A percentile compares a stretch with the other conserved stretches of the same genome.
These are phyloP conservation scores for Smithornis capensis DNA, from an alignment of 2,113 vertebrate species.

Conservation along the genomic window DNA sequence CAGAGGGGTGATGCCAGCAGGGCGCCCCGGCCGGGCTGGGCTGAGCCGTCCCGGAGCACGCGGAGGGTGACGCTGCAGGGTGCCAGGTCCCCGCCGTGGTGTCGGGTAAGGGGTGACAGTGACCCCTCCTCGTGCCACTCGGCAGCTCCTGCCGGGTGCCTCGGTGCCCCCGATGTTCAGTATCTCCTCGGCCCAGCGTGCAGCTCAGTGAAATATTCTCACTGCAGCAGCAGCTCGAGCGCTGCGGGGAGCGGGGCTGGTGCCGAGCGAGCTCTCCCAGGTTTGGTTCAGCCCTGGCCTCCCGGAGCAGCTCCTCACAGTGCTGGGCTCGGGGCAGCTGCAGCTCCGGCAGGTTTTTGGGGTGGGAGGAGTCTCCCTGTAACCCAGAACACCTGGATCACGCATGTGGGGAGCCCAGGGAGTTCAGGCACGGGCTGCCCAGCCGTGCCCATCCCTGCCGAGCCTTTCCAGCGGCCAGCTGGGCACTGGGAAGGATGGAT, in stretches of 20 bases:
- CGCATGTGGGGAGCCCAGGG: background rate
- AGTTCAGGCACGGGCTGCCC: background rate
- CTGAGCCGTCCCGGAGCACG: background rate
- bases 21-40: background rate
- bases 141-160: background rate
- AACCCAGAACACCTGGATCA: background rate
- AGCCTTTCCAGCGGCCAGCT: background rate
- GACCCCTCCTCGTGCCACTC: background rate
- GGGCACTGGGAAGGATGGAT: background rate
- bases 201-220: background rate
- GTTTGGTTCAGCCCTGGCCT: background rate
- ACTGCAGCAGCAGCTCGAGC: background rate
- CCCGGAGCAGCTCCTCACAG: rapidly evolving
- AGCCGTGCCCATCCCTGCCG: rapidly evolving
- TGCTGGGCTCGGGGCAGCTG: background rate
- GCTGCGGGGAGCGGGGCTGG: slow-evolving; percentile 30
- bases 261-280: background rate
- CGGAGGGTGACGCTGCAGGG: background rate
- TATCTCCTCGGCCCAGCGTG: background rate
- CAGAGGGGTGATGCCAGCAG: background rate
- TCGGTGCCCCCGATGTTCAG: background rate
- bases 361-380: rapidly evolving
- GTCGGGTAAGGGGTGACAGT: background rate
- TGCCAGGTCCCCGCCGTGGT: background rate
- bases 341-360: background rate